Conservation (phyloP, 2,797 vertebrate species). For the Ctenosaura bakeri region DNA sequence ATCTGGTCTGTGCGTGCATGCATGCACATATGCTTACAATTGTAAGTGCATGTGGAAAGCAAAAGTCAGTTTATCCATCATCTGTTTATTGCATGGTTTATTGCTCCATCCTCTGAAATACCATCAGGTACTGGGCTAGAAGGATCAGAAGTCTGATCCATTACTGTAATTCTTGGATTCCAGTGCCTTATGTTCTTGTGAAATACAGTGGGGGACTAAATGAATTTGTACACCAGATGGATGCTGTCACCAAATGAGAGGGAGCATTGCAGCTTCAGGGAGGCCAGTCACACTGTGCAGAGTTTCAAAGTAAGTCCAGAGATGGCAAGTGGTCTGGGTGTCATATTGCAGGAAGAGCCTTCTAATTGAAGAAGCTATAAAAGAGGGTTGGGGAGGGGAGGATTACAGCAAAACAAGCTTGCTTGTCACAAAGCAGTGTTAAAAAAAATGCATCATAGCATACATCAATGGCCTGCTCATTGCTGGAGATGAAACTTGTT, state of each 20-base stretch:
- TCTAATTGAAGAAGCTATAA: not conserved
- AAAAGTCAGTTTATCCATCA: constrained; percentile 22
- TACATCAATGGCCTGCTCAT: not conserved
- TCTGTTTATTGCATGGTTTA: constrained; percentile 23
- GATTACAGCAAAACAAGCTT: not conserved
- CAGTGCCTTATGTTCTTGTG: not conserved
- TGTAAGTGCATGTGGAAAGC: constrained; percentile 11
- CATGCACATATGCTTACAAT: constrained; percentile 24
- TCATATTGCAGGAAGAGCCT: not conserved
- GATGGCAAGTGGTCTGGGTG: not conserved
- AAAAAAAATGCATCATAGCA: not conserved
- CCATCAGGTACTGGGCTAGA: not conserved
- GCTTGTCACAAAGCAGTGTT: not conserved
- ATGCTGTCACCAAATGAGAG: not conserved
- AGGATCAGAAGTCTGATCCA: constrained; percentile 9
- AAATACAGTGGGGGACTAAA: constrained; percentile 1
- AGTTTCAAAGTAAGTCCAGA: not conserved
- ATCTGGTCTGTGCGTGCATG: not conserved
- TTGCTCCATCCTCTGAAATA: constrained; percentile 20
- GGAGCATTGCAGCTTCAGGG: not conserved
- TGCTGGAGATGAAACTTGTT: not conserved
- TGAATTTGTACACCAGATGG: constrained; percentile 21
- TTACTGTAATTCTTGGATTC: constrained; percentile 14
- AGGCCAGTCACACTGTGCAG: not conserved
- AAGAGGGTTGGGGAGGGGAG: not conserved